Percentiles rank a stretch among this genome's conserved stretches.
phyloP scores from a whole-genome alignment of 2,888 invertebrate genomes.

The Auanema freiburgensis region DNA sequence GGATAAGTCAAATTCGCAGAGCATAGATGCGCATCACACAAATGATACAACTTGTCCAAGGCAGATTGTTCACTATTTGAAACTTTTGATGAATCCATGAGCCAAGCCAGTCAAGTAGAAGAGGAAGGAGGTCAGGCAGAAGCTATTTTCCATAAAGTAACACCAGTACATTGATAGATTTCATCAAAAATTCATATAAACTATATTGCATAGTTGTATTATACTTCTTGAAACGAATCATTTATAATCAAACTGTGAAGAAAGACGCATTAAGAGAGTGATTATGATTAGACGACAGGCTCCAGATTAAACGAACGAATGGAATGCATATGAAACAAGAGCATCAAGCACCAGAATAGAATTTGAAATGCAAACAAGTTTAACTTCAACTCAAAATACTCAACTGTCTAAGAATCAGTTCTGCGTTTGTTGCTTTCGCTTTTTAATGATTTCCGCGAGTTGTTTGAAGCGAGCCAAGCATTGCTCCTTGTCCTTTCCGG shows the following conservation, averaged over 20 bases:
- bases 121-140: too few species aligned
- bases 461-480: slow-evolving; percentile 48
- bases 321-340: not conserved
- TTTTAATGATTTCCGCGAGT: slow-evolving; percentile 40
- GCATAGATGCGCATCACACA: too few species aligned
- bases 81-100: not conserved
- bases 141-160: too few species aligned
- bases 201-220: not conserved
- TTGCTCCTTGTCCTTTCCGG: slow-evolving; percentile 70
- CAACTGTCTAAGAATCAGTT: slow-evolving; percentile 13
- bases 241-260: too few species aligned
- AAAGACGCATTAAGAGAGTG: too few species aligned
- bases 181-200: not conserved
- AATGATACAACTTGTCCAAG: too few species aligned
- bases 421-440: slow-evolving; percentile 21
- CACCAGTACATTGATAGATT: not conserved
- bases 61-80: not conserved
- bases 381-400: too few species aligned
- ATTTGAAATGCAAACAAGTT: slow-evolving; percentile 21
- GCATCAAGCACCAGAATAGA: slow-evolving; percentile 10
- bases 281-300: not conserved
- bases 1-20: too few species aligned
- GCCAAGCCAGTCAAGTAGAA: too few species aligned
- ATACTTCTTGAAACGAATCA: not conserved
- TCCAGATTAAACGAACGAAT: not conserved